Percentiles rank a stretch among this genome's conserved stretches.
Evolutionary conservation across 2,888 invertebrate species (phyloP).

Genomic region (Zaprionus obscuricornis): DNA sequence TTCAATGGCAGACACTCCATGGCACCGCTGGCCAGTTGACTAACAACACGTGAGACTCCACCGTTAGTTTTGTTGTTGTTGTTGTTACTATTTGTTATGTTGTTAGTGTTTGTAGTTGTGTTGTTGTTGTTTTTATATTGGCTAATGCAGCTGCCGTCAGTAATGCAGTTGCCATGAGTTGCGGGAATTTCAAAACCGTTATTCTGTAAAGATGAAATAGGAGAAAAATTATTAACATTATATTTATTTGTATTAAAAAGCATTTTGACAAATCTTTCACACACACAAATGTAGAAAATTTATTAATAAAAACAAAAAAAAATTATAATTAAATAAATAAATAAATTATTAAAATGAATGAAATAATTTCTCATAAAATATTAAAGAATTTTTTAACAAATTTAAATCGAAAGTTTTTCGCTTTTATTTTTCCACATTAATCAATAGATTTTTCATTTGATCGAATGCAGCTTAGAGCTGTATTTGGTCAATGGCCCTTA

Average conservation of each 20-base stretch:
- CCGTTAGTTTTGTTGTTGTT: slow-evolving; percentile 26
- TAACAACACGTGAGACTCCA: slow-evolving; percentile 46
- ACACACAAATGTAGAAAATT: neutral
- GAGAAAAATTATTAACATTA: neutral
- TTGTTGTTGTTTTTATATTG: slow-evolving; percentile 46
- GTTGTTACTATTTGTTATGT: slow-evolving; percentile 19
- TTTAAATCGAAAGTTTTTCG: no score
- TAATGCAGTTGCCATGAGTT: slow-evolving; percentile 66
- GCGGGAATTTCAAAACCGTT: slow-evolving; percentile 68
- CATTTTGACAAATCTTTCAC: slow-evolving; percentile 5
- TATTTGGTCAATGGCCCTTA: no score
- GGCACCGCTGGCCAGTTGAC: slow-evolving; percentile 79
- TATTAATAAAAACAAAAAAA: no score
- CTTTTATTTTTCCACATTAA: no score
- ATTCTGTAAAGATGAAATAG: slow-evolving; percentile 63
- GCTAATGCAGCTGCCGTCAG: slow-evolving; percentile 59
- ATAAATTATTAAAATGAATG: no score
- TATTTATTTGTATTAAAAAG: neutral
- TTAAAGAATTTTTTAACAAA: no score
- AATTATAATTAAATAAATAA: no score
- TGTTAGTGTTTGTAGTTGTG: slow-evolving; percentile 39
- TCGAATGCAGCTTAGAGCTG: no score
- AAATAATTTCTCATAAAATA: no score
- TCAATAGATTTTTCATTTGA: no score
- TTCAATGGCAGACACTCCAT: slow-evolving; percentile 93